Evolutionary conservation across 2,797 vertebrate species (phyloP), one percentile per base, ranked within the genome.

Genomic region (Acanthurus leucopareius): DNA sequence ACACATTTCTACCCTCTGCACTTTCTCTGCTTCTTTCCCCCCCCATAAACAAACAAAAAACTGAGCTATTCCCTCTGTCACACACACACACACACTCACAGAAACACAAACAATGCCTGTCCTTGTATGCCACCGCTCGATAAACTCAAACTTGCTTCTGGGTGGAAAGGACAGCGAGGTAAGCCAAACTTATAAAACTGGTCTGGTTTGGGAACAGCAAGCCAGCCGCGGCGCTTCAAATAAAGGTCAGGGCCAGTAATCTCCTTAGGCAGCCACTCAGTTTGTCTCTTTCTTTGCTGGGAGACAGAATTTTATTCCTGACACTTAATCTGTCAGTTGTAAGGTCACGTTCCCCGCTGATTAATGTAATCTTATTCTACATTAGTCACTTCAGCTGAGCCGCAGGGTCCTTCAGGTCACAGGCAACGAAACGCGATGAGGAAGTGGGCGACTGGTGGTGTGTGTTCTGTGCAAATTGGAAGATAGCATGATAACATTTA

Each of bases 271-370:
- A 82, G 86, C 82, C 67, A 35, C 91, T 90, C 57, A 38, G 86
- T 88, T 88, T 84, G 82, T 91, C 88, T 90, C 85, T 84, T 86
- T 85, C 90, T 89, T 73, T 81, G 85, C 86, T 88, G 86, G 79
- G 83, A 94, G 85, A 91, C 91, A 80, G 80, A 84, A 83, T 93
- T 93, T 93, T 93, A 93, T 92, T 91, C 87, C 82, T 84, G 85
- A 93, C 88, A 91, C 90, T 93, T 92, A 92, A 94, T 93, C 91
- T 91, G 92, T 91, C 91, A 89, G 82, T 86, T 90, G 73, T 93
- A 93, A 95, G 94, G 94, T 95, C 95, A 95, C 74, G 88, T 91
- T 91, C 89, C 63, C 83, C 52, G 17, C 92, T 94, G 93, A 95
- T 94, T 92, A 93, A 93, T 93, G 92, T 91, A 92, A 93, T 92